Percentiles rank a stretch among this genome's conserved stretches.
These are phyloP conservation scores for Orius laevigatus DNA, from an alignment of 1,140 invertebrate species.

Conservation along the genomic window DNA sequence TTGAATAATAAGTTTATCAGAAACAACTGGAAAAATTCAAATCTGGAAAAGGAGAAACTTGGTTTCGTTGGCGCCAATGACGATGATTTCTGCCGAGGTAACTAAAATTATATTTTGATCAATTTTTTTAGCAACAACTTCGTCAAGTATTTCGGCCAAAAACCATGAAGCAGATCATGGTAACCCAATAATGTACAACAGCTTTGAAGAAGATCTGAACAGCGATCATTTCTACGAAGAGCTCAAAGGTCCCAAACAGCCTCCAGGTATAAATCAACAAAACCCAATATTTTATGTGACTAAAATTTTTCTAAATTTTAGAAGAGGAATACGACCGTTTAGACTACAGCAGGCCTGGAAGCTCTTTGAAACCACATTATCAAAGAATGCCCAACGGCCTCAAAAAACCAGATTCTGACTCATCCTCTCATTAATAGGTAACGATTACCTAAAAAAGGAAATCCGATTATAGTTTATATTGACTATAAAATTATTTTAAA, in stretches of 20 bases:
- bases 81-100: constrained; percentile 25
- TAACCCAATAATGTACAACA: constrained; percentile 75
- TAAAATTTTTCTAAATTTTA: constrained; percentile 22
- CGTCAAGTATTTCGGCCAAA: constrained; percentile 36
- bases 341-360: constrained; percentile 64
- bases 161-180: constrained; percentile 66
- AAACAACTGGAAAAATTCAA: constrained; percentile 48
- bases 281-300: not conserved
- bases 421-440: no score
- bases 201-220: constrained; percentile 51
- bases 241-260: constrained; percentile 47
- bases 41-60: constrained; percentile 37
- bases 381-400: constrained; percentile 46
- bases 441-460: no score
- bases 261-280: constrained; percentile 3
- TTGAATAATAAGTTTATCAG: constrained; percentile 31
- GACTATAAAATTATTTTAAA: no score
- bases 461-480: no score
- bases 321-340: constrained; percentile 74
- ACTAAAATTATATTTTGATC: constrained; percentile 1
- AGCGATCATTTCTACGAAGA: constrained; percentile 82
- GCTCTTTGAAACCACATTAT: constrained; percentile 66
- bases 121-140: not conserved
- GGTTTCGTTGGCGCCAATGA: constrained; percentile 31
- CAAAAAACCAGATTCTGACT: constrained; percentile 8